These are phyloP conservation scores for Baryphthengus martii DNA, from an alignment of 2,113 vertebrate genomes.

Conservation along the genomic window DNA sequence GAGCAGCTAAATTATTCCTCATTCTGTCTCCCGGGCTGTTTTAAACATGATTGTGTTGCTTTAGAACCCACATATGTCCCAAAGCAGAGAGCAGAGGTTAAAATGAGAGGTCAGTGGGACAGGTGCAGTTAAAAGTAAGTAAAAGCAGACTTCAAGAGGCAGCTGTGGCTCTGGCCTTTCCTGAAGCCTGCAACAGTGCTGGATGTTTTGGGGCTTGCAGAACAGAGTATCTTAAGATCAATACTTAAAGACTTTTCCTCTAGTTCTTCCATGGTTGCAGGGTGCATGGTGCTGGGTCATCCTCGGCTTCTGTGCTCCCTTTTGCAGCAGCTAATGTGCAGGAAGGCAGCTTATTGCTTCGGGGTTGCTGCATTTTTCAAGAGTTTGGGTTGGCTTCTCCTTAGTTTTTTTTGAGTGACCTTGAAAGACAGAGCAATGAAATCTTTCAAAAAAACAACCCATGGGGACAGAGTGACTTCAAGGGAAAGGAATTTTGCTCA, in stretches of 20 bases:
- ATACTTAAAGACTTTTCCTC: background rate
- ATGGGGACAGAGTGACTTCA: background rate
- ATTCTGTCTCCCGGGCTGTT: background rate
- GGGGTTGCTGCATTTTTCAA: background rate
- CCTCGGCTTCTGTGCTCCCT: background rate
- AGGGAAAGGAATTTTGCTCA: background rate
- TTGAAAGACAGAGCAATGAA: background rate
- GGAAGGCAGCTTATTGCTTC: background rate
- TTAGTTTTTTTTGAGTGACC: background rate
- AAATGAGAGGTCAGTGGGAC: background rate
- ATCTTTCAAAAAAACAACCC: background rate
- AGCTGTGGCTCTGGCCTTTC: background rate
- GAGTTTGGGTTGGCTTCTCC: background rate
- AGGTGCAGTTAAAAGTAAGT: background rate
- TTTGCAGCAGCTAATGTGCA: background rate
- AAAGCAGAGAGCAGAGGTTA: background rate
- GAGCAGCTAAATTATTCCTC: background rate
- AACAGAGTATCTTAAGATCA: background rate
- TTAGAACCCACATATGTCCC: background rate
- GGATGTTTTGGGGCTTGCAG: background rate
- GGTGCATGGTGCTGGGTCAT: fast-evolving
- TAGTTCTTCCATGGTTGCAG: background rate
- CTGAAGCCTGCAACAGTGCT: background rate
- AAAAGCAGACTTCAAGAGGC: background rate
- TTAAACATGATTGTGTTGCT: background rate